Base-by-base conservation (phyloP, 2,797 vertebrate species). In the Onychomys arenicola region DNA sequence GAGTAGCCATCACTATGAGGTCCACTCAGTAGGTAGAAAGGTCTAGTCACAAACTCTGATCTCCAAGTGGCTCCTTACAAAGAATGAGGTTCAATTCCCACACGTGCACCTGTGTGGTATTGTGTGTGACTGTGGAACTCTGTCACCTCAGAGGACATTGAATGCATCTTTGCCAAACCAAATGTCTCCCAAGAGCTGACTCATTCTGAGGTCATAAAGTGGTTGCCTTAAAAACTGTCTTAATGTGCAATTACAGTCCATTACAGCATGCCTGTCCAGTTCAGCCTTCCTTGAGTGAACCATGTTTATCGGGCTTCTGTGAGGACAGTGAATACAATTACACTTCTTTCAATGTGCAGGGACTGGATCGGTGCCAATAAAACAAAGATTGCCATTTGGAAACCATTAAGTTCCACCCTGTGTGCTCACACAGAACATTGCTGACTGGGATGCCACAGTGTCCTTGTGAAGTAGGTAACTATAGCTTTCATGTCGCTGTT, bases 201-300 rank as follows among this genome's bases (percentile, higher is more conserved):
- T 95, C 96, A 96, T n/a, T 59, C 95, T 96, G 96, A 94, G 86
- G 61, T 97, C 93, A 94, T n/a, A 90, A 91, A 96, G 95, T 40
- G 69, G 57, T 96, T 93, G 67, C 87, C 95, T 96, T 94, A 88
- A 73, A 93, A 96, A 83, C 61, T 49, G 2, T 84, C 75, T 95
- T 91, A 89, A 81, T 81, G 93, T 43, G 86, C 0, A 0, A 71
- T 97, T 81, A 86, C 59, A 93, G 37, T 16, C 65, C 91, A 77
- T 86, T 55, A 78, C 69, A 82, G 78, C 49, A 37, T 83, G 63
- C 65, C 65, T 84, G 91, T 57, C 94, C 85, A 61, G 90, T 78
- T 97, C 83, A 81, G 89, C 76, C 73, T 96, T 90, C 76, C 77
- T 61, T 86, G 67, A 92, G 52, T 40, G 75, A 96, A 91, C 91